Conservation (phyloP, 1,140 invertebrate species). For the Micrasema minimum region DNA sequence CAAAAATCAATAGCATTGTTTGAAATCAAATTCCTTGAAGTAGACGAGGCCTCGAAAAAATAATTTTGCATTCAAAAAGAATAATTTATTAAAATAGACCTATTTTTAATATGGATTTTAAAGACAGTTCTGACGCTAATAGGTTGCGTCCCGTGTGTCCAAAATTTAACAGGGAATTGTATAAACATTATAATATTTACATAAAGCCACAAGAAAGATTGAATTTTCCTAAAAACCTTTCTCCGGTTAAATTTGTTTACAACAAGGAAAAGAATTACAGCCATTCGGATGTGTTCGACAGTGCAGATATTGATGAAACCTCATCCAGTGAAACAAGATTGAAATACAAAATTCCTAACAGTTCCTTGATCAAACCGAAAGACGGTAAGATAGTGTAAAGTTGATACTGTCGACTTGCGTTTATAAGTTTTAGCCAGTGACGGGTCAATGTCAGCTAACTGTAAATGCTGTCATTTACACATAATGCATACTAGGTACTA, state of each 20-base stretch:
- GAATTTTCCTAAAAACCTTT: slow-evolving; percentile 59
- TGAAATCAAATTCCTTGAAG: too few relatives aligned
- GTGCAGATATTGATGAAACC: not conserved
- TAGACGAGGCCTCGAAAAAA: too few relatives aligned
- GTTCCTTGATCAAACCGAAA: slow-evolving; percentile 32
- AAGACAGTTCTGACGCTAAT: too few relatives aligned
- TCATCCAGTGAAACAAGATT: slow-evolving; percentile 61
- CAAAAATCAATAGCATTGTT: too few relatives aligned
- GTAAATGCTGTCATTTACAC: too few relatives aligned
- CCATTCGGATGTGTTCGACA: slow-evolving; percentile 60
- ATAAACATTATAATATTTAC: slow-evolving; percentile 26
- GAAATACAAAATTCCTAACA: slow-evolving; percentile 57
- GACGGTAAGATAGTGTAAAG: slow-evolving; percentile 25
- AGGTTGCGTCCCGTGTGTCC: not conserved
- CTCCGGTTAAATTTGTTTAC: slow-evolving; percentile 60
- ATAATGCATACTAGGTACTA: too few relatives aligned
- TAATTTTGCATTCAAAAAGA: too few relatives aligned
- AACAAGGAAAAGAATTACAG: slow-evolving; percentile 61
- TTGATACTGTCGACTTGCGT: too few relatives aligned
- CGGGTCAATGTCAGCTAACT: too few relatives aligned
- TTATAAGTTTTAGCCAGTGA: too few relatives aligned
- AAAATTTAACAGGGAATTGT: slow-evolving; percentile 18
- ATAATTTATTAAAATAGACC: too few relatives aligned
- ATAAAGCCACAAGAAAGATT: slow-evolving; percentile 58
- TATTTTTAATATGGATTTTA: too few relatives aligned